Evolutionary conservation across 2,113 vertebrate species (phyloP).

Genomic region (Leucosticte australis): DNA sequence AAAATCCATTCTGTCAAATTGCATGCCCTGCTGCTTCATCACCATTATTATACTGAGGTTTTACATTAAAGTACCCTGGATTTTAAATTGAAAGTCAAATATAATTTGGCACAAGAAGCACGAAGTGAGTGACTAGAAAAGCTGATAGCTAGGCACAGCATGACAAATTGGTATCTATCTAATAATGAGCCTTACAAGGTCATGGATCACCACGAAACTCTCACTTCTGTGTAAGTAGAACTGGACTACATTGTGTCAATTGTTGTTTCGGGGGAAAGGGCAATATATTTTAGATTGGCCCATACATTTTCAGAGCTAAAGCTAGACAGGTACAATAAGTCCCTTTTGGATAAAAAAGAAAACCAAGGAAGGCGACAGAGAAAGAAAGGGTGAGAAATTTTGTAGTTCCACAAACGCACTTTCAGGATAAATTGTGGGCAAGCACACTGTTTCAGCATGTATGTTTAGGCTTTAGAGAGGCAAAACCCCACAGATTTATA

Average conservation of each 20-base stretch:
- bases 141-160: slow-evolving; percentile 48
- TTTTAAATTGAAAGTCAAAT: slow-evolving; percentile 81
- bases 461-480: neutral
- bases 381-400: neutral
- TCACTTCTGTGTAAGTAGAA: slow-evolving; percentile 21
- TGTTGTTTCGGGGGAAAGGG: slow-evolving; percentile 41
- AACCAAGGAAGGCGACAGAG: neutral
- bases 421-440: neutral
- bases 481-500: neutral
- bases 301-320: slow-evolving; percentile 15
- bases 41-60: slow-evolving; percentile 70
- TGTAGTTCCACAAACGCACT: neutral
- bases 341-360: neutral
- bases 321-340: neutral
- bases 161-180: slow-evolving; percentile 69
- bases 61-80: slow-evolving; percentile 73
- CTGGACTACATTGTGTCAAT: slow-evolving; percentile 28
- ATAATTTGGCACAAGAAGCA: slow-evolving; percentile 72
- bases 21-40: slow-evolving; percentile 69
- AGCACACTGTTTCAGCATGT: neutral
- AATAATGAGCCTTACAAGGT: slow-evolving; percentile 61
- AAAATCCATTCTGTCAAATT: slow-evolving; percentile 72
- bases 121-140: slow-evolving; percentile 71
- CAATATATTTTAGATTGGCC: slow-evolving; percentile 29
- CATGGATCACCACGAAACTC: slow-evolving; percentile 23